These are phyloP conservation scores for Percopsis transmontana DNA, from an alignment of 2,113 vertebrate genomes.

Conservation along the genomic window DNA sequence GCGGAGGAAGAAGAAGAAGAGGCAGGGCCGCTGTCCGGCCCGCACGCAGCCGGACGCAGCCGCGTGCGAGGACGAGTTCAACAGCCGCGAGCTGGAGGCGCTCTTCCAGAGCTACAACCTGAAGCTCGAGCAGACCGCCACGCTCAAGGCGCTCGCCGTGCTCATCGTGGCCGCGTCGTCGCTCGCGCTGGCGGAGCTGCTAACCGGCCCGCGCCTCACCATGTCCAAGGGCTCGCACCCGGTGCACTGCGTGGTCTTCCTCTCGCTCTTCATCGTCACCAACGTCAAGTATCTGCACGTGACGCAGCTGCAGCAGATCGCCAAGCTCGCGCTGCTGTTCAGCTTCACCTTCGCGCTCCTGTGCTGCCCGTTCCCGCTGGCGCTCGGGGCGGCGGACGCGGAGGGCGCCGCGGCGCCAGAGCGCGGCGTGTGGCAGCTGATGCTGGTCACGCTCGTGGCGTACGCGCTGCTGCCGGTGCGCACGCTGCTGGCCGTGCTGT, in stretches of 20 bases:
- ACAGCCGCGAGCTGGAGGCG: slow-evolving; percentile 92
- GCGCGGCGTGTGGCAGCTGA: slow-evolving; percentile 96
- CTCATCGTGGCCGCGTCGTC: slow-evolving; percentile 91
- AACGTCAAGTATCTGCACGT: slow-evolving; percentile 96
- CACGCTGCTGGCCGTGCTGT: slow-evolving; percentile 89
- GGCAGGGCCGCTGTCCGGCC: slow-evolving; percentile 80
- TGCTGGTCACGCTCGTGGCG: slow-evolving; percentile 95
- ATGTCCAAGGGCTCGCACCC: slow-evolving; percentile 95
- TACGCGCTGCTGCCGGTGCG: slow-evolving; percentile 95
- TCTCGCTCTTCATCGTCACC: slow-evolving; percentile 96
- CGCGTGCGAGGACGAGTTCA: slow-evolving; percentile 90
- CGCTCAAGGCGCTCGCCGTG: slow-evolving; percentile 93
- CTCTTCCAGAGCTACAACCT: slow-evolving; percentile 98
- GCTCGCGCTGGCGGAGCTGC: slow-evolving; percentile 89
- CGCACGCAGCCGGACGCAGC: slow-evolving; percentile 77
- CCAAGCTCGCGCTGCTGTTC: slow-evolving; percentile 93
- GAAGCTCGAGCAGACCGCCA: slow-evolving; percentile 95
- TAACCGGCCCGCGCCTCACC: slow-evolving; percentile 87
- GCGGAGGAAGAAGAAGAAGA: slow-evolving; percentile 82
- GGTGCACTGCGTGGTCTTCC: slow-evolving; percentile 96
- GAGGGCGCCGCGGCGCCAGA: slow-evolving; percentile 81
- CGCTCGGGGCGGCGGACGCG: slow-evolving; percentile 66
- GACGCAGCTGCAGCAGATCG: slow-evolving; percentile 96
- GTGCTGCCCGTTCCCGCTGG: slow-evolving; percentile 93
- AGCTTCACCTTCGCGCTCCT: slow-evolving; percentile 96